Evolutionary conservation across 2,797 vertebrate species (phyloP).

Genomic region (Ctenosaura bakeri): DNA sequence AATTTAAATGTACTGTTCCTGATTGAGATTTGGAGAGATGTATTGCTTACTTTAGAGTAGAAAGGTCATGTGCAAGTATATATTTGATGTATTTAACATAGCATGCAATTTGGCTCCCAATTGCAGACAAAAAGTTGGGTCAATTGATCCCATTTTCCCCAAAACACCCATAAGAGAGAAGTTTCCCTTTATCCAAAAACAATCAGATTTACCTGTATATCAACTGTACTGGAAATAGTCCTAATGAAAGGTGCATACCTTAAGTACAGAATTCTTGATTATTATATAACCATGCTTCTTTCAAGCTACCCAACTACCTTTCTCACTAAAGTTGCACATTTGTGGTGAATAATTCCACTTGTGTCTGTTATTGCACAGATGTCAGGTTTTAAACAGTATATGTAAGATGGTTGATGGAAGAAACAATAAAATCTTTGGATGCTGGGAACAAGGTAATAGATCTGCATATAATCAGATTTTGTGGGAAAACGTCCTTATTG

Average conservation of each 20-base stretch:
- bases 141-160: background rate
- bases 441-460: constrained; percentile 1
- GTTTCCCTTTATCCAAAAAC: background rate
- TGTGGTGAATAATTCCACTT: background rate
- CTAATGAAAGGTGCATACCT: background rate
- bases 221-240: background rate
- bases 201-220: background rate
- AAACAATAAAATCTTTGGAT: background rate
- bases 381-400: constrained; percentile 13
- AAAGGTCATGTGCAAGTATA: no score
- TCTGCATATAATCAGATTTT: background rate
- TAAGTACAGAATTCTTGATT: no score
- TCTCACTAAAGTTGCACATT: background rate
- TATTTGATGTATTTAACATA: no score
- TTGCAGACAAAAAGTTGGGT: background rate
- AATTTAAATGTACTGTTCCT: no score
- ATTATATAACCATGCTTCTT: background rate
- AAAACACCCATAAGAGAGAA: background rate
- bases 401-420: background rate
- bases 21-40: no score
- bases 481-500: constrained; percentile 27
- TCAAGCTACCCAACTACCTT: background rate
- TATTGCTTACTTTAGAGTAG: no score
- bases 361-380: background rate
- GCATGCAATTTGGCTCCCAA: background rate